phyloP scores from a whole-genome alignment of 1,140 invertebrate genomes.

The Danaus melanippus region DNA sequence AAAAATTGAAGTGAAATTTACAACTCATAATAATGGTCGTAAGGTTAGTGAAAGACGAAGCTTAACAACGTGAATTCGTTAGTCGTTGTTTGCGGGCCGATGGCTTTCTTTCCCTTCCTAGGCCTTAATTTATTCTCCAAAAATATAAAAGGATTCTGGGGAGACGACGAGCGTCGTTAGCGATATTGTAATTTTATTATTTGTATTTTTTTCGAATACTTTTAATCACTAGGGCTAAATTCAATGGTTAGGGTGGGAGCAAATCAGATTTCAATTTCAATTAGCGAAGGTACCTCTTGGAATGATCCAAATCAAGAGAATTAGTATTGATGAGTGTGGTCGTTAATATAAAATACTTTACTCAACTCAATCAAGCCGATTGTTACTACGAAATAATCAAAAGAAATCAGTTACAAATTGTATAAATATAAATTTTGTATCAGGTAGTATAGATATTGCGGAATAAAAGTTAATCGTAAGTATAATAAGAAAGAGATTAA shows the following conservation, averaged over 20 bases:
- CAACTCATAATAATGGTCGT: slow-evolving; percentile 42
- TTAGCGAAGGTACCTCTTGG: slow-evolving; percentile 59
- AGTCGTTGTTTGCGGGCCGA: slow-evolving; percentile 49
- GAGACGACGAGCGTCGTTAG: slow-evolving; percentile 58
- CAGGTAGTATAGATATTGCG: too few species aligned
- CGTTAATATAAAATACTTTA: slow-evolving; percentile 60
- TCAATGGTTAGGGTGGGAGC: slow-evolving; percentile 43
- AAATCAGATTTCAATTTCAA: slow-evolving; percentile 72
- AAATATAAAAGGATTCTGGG: slow-evolving; percentile 69
- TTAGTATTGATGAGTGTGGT: slow-evolving; percentile 64
- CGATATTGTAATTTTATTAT: slow-evolving; percentile 73
- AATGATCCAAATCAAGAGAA: slow-evolving; percentile 54
- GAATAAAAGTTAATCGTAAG: too few species aligned
- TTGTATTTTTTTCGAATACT: slow-evolving; percentile 70
- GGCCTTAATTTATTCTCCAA: slow-evolving; percentile 65
- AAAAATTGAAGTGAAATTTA: slow-evolving; percentile 30
- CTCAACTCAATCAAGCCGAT: slow-evolving; percentile 39
- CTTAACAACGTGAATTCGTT: slow-evolving; percentile 56
- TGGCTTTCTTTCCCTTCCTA: slow-evolving; percentile 52
- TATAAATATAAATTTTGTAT: too few species aligned
- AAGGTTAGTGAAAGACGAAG: slow-evolving; percentile 35
- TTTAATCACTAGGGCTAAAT: slow-evolving; percentile 59
- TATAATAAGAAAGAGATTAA: too few species aligned
- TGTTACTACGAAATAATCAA: neutral
- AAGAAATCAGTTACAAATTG: too few species aligned